Evolutionary conservation across 1,140 invertebrate genomes (phyloP).

Genomic region (Acromyrmex heyeri): DNA sequence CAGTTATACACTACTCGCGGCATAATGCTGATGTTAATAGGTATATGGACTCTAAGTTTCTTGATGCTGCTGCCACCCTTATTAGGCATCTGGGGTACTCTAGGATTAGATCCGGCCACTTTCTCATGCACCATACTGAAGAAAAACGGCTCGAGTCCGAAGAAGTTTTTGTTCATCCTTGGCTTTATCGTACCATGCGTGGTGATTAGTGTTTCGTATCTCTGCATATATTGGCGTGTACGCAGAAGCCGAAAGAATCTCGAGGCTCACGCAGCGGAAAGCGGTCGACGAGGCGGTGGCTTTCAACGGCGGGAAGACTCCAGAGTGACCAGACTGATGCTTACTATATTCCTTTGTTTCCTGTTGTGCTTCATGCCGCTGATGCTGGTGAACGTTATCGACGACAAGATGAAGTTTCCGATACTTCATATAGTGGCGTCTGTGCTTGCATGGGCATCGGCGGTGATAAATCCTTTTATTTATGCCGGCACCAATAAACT

Average conservation of each 20-base stretch:
- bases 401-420: slow-evolving; percentile 91
- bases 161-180: slow-evolving; percentile 94
- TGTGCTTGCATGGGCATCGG: slow-evolving; percentile 94
- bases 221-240: slow-evolving; percentile 94
- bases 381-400: slow-evolving; percentile 94
- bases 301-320: slow-evolving; percentile 90
- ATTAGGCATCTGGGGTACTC: slow-evolving; percentile 93
- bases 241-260: slow-evolving; percentile 90
- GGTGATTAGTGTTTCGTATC: slow-evolving; percentile 94
- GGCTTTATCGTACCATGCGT: slow-evolving; percentile 94
- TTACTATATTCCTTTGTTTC: slow-evolving; percentile 95
- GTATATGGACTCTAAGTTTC: slow-evolving; percentile 90
- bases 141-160: slow-evolving; percentile 92
- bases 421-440: slow-evolving; percentile 93
- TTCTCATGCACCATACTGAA: slow-evolving; percentile 95
- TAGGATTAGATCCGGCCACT: slow-evolving; percentile 92
- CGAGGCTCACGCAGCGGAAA: slow-evolving; percentile 88
- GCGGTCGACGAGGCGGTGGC: slow-evolving; percentile 78
- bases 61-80: slow-evolving; percentile 91
- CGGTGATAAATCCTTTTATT: slow-evolving; percentile 95
- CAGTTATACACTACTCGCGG: slow-evolving; percentile 91
- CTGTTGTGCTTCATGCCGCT: slow-evolving; percentile 94
- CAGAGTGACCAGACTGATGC: slow-evolving; percentile 93
- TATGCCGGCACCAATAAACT: slow-evolving; percentile 95
- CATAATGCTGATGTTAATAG: slow-evolving; percentile 91